Conservation (phyloP, 2,797 vertebrate species). For the Pitangus sulphuratus region DNA sequence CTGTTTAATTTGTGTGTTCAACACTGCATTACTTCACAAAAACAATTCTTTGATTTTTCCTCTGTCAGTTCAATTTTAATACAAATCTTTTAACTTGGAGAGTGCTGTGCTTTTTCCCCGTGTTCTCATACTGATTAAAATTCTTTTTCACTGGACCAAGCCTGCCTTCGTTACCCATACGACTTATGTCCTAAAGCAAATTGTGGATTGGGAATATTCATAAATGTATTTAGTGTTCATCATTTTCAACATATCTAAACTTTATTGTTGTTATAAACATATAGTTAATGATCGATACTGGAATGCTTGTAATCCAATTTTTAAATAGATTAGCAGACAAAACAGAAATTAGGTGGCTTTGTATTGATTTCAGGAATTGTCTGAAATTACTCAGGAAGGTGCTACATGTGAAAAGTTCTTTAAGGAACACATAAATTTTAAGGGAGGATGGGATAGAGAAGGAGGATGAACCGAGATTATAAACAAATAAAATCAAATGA, state of each 20-base stretch:
- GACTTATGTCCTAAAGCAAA: background rate
- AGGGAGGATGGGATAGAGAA: background rate
- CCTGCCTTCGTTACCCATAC: background rate
- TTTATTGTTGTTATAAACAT: background rate
- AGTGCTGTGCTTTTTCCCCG: background rate
- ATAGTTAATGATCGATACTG: background rate
- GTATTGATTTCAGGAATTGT: background rate
- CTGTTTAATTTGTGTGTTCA: background rate
- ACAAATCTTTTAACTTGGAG: background rate
- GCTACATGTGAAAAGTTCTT: background rate
- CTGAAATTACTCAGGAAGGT: background rate
- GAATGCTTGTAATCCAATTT: background rate
- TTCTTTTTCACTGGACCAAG: background rate
- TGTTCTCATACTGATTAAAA: background rate
- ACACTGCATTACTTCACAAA: background rate
- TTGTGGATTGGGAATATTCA: background rate
- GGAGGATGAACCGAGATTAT: background rate
- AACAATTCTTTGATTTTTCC: background rate
- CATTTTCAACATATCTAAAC: background rate
- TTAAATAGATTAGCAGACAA: rapidly evolving
- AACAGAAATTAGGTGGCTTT: background rate
- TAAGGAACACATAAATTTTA: background rate
- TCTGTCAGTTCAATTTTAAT: background rate
- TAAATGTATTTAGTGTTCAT: background rate
- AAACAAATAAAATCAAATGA: background rate